phyloP scores from a whole-genome alignment of 1,140 invertebrate genomes.

The Neodiprion fabricii region DNA sequence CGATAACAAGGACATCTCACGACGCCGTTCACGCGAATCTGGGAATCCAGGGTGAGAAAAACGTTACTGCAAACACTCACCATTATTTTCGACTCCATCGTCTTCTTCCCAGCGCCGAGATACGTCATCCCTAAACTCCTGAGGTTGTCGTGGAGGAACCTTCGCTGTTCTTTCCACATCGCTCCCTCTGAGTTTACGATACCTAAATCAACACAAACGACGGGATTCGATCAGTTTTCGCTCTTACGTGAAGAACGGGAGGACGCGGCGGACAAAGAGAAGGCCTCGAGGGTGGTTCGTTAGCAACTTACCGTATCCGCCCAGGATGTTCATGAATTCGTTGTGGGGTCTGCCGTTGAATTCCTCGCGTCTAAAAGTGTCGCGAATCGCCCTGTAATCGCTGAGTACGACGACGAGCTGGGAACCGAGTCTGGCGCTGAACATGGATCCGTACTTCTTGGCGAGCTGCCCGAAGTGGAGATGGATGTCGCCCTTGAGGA shows the following conservation, averaged over 20 bases:
- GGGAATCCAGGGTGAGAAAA: neutral
- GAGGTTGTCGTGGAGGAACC: conserved; percentile 88
- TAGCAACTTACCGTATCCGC: conserved; percentile 82
- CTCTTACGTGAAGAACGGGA: no score
- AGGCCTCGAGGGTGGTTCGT: no score
- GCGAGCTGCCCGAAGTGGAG: conserved; percentile 78
- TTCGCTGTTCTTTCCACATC: conserved; percentile 90
- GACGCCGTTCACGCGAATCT: neutral
- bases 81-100: conserved; percentile 88
- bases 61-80: conserved; percentile 59
- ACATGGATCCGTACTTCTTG: conserved; percentile 79
- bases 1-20: conserved; percentile 11
- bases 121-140: conserved; percentile 90
- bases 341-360: conserved; percentile 86
- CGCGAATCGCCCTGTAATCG: conserved; percentile 83
- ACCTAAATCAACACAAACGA: conserved; percentile 67
- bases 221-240: conserved; percentile 13
- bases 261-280: neutral
- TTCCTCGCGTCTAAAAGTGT: conserved; percentile 83
- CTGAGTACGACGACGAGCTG: conserved; percentile 84
- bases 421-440: conserved; percentile 80
- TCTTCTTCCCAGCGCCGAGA: conserved; percentile 77
- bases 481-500: conserved; percentile 78
- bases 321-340: conserved; percentile 84
- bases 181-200: conserved; percentile 90